Evolutionary conservation across 1,140 invertebrate genomes (phyloP).

Genomic region (Drosophila mayri): DNA sequence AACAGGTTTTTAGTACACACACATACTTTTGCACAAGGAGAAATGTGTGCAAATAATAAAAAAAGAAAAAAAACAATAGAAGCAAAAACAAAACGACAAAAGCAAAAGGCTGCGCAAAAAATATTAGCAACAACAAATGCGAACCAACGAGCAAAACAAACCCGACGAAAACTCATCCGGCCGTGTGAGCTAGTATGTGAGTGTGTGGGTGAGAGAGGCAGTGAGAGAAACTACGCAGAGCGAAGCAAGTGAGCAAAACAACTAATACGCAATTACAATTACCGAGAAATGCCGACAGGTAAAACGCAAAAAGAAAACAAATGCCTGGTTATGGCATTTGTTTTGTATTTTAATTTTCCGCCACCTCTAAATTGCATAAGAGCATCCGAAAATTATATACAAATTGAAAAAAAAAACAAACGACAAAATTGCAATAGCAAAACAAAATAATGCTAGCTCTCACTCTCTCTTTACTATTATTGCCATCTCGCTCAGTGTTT

Average conservation of each 20-base stretch:
- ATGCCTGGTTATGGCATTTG: conserved; percentile 16
- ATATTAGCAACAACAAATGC: conserved; percentile 50
- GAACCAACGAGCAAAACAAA: conserved; percentile 75
- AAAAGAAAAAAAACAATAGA: conserved; percentile 2
- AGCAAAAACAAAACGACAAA: conserved; percentile 38
- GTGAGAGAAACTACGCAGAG: conserved; percentile 58
- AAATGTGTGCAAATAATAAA: conserved; percentile 60
- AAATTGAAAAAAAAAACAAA: conserved; percentile 9
- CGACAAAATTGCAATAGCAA: conserved; percentile 1
- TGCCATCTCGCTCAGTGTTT: not conserved
- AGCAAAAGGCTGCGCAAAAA: conserved; percentile 51
- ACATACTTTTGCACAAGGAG: conserved; percentile 37
- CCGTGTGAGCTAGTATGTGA: not conserved
- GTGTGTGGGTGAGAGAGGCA: conserved; percentile 1
- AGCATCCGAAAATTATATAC: conserved; percentile 16
- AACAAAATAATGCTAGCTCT: not conserved
- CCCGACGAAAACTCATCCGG: conserved; percentile 38
- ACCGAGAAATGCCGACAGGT: conserved; percentile 13
- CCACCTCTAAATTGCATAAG: conserved; percentile 29
- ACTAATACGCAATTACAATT: conserved; percentile 74
- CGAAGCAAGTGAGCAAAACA: conserved; percentile 79
- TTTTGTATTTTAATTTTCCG: conserved; percentile 27
- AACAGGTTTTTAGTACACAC: conserved; percentile 70
- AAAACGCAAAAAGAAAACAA: conserved; percentile 25
- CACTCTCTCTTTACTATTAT: not conserved